Conservation (phyloP, 2,113 vertebrate genomes). For the Condylura cristata region DNA sequence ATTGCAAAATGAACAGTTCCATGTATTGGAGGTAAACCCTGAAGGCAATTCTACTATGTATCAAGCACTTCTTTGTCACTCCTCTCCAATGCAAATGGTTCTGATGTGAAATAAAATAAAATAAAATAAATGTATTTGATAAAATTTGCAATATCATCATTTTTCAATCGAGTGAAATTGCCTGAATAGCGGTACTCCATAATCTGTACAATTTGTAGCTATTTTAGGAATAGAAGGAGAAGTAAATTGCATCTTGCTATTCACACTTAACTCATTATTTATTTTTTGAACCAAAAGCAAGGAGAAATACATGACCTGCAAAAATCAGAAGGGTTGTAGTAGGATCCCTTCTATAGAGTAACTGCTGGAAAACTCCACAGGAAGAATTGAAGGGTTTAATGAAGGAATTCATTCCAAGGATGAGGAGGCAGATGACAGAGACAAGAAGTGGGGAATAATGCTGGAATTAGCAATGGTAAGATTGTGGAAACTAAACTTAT, state of each 20-base stretch:
- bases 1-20: constrained; percentile 61
- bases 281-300: not conserved
- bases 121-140: not conserved
- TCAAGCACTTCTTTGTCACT: not conserved
- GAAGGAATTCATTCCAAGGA: not conserved
- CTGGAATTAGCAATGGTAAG: not conserved
- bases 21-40: constrained; percentile 29
- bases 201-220: not conserved
- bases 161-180: not conserved
- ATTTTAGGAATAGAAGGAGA: constrained; percentile 4
- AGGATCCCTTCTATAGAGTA: fast-evolving
- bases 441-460: no score
- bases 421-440: not conserved
- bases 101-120: not conserved
- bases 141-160: not conserved
- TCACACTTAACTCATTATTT: not conserved
- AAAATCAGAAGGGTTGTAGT: not conserved
- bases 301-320: not conserved
- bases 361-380: fast-evolving
- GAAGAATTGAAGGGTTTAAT: not conserved
- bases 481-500: not conserved
- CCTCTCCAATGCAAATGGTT: constrained; percentile 45
- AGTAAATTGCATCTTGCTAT: not conserved
- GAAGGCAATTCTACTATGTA: constrained; percentile 39
- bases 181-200: not conserved